Conservation (phyloP, 2,797 vertebrate species). For the Mormyrus proboscirostris region DNA sequence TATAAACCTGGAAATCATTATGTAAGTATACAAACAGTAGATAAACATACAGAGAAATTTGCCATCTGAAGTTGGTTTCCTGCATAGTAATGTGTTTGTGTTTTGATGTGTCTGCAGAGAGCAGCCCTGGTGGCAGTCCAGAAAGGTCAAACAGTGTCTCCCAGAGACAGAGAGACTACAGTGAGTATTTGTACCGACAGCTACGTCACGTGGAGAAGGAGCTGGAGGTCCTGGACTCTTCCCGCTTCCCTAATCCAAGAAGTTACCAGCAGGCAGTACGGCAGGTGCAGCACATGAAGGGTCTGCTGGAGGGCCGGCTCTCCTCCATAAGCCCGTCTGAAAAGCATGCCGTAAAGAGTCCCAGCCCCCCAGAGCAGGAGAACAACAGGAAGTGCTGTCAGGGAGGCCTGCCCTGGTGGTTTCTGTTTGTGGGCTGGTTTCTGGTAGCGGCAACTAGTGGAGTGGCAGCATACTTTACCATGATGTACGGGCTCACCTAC, state of each 20-base stretch:
- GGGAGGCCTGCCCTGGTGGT: slow-evolving; percentile 86
- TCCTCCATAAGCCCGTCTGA: slow-evolving; percentile 42
- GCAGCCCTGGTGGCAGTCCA: slow-evolving; percentile 44
- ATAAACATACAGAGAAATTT: not conserved
- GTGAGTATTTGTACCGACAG: slow-evolving; percentile 73
- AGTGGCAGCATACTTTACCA: slow-evolving; percentile 84
- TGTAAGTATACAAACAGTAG: not conserved
- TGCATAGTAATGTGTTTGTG: not conserved
- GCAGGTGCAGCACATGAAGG: slow-evolving; percentile 78
- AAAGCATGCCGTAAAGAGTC: slow-evolving; percentile 41
- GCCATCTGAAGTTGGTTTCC: not conserved
- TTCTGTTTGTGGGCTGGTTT: slow-evolving; percentile 81
- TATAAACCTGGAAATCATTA: not conserved
- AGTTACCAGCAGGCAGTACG: slow-evolving; percentile 67
- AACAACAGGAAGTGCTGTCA: slow-evolving; percentile 48
- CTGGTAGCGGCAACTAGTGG: slow-evolving; percentile 74
- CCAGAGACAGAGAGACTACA: slow-evolving; percentile 60
- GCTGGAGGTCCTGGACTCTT: slow-evolving; percentile 65
- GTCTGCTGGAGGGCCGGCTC: slow-evolving; percentile 56
- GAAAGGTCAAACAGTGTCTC: slow-evolving; percentile 45
- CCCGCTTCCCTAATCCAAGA: slow-evolving; percentile 62
- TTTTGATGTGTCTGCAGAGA: slow-evolving; percentile 52
- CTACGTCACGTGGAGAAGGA: slow-evolving; percentile 75
- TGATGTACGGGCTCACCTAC: slow-evolving; percentile 86
- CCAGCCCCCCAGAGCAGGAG: slow-evolving; percentile 45